phyloP scores from a whole-genome alignment of 1,140 invertebrate species.

The Papilio glaucus region DNA sequence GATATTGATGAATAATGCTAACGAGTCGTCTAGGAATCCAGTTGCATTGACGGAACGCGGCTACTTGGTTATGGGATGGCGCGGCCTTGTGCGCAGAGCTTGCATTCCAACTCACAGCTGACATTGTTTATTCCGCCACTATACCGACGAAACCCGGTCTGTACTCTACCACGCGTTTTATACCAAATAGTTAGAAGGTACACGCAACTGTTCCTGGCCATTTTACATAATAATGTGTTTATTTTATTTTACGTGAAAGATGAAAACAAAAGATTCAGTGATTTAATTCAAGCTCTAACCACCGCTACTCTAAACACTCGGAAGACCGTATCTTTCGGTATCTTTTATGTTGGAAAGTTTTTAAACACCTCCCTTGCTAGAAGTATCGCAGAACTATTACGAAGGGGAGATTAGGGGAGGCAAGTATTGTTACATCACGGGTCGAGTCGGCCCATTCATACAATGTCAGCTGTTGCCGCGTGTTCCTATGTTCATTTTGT shows the following conservation, averaged over 20 bases:
- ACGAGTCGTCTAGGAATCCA: constrained; percentile 42
- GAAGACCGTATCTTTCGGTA: neutral
- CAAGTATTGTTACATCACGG: neutral
- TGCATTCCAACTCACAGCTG: constrained; percentile 77
- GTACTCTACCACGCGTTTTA: neutral
- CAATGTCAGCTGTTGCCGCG: neutral
- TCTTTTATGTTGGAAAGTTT: neutral
- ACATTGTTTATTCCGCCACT: constrained; percentile 64
- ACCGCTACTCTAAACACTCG: neutral
- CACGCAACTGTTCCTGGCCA: neutral
- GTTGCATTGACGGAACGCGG: constrained; percentile 33
- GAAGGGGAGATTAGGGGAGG: neutral
- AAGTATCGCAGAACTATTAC: neutral
- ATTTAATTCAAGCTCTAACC: neutral
- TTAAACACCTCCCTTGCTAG: neutral
- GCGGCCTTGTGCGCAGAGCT: constrained; percentile 73
- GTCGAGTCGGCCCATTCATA: neutral
- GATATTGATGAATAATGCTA: constrained; percentile 10
- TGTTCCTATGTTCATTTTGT: neutral
- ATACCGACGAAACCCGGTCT: constrained; percentile 36
- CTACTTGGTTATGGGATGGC: constrained; percentile 54
- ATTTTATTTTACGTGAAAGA: neutral
- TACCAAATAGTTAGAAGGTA: neutral
- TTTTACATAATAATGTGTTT: neutral
- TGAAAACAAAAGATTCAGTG: neutral